A percentile compares a stretch with the other conserved stretches of the same genome.
phyloP scores from a whole-genome alignment of 1,140 invertebrate species.

The Physella acuta region DNA sequence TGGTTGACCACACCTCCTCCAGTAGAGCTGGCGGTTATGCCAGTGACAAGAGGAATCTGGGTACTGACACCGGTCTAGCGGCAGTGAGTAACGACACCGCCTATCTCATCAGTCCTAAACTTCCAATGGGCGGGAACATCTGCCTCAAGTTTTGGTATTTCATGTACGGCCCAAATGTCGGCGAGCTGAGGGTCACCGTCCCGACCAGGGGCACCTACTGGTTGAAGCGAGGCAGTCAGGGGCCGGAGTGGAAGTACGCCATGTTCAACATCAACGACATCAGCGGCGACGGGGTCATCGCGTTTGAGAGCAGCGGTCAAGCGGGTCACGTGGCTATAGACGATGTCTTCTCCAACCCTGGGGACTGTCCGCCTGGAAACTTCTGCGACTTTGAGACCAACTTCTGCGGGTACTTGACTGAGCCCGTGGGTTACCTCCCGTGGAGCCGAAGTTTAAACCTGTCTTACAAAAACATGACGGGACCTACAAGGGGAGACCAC shows the following conservation, averaged over 20 bases:
- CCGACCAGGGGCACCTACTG: not conserved
- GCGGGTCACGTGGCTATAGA: slow-evolving; percentile 53
- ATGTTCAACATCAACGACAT: slow-evolving; percentile 22
- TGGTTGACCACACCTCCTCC: no score
- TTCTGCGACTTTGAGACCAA: slow-evolving; percentile 48
- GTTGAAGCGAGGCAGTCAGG: not conserved
- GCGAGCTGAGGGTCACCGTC: slow-evolving; percentile 1
- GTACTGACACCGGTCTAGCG: no score
- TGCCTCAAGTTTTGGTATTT: slow-evolving; percentile 70
- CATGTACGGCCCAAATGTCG: slow-evolving; percentile 69
- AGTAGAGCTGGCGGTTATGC: no score
- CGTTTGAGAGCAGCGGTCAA: slow-evolving; percentile 36
- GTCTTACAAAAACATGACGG: slow-evolving; percentile 66
- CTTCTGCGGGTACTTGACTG: slow-evolving; percentile 43
- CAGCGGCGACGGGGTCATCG: slow-evolving; percentile 35
- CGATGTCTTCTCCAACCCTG: slow-evolving; percentile 53
- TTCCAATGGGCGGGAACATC: slow-evolving; percentile 36
- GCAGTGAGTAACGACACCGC: slow-evolving; percentile 77
- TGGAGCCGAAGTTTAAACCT: slow-evolving; percentile 45
- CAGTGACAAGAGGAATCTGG: no score
- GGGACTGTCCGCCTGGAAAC: slow-evolving; percentile 36
- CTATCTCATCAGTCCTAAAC: slow-evolving; percentile 62
- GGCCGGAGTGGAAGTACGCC: slow-evolving; percentile 36
- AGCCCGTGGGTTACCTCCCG: slow-evolving; percentile 40
- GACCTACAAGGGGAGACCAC: slow-evolving; percentile 72